A percentile compares a stretch with the other conserved stretches of the same genome.
These are phyloP conservation scores for Marcusenius ussheri DNA, from an alignment of 2,113 vertebrate species.

Conservation along the genomic window DNA sequence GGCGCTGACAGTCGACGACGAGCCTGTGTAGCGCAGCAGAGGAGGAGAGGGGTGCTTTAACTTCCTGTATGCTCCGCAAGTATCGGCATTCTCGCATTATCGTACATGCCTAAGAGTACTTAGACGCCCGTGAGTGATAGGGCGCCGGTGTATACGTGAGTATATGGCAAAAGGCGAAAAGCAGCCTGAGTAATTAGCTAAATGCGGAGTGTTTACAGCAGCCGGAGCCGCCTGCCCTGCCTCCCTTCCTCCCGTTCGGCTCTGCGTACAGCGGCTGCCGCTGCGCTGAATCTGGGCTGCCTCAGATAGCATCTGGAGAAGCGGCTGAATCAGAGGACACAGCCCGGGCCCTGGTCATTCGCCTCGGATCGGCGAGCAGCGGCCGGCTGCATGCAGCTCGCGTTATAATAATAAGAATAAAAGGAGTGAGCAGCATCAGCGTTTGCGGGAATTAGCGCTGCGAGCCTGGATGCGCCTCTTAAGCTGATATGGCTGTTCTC, in stretches of 20 bases:
- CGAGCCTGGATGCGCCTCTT: conserved; percentile 47
- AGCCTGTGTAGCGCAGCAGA: conserved; percentile 41
- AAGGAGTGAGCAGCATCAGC: not conserved
- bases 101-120: conserved; percentile 25
- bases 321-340: conserved; percentile 44
- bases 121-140: conserved; percentile 26
- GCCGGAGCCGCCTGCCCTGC: conserved; percentile 34
- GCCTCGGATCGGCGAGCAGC: conserved; percentile 17
- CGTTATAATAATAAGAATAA: not conserved
- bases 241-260: conserved; percentile 34
- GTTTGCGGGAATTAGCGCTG: not conserved
- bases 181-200: conserved; percentile 26
- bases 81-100: conserved; percentile 17
- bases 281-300: conserved; percentile 35
- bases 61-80: conserved; percentile 57
- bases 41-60: conserved; percentile 39
- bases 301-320: conserved; percentile 46
- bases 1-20: conserved; percentile 41
- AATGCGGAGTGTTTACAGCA: conserved; percentile 50
- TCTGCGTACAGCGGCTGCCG: conserved; percentile 24
- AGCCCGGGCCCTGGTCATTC: conserved; percentile 46
- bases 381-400: not conserved
- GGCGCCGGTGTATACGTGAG: conserved; percentile 9
- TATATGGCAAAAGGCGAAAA: conserved; percentile 9
- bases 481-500: conserved; percentile 66